Evolutionary conservation across 2,888 invertebrate species (phyloP).

Genomic region (Drosophila mercatorum): DNA sequence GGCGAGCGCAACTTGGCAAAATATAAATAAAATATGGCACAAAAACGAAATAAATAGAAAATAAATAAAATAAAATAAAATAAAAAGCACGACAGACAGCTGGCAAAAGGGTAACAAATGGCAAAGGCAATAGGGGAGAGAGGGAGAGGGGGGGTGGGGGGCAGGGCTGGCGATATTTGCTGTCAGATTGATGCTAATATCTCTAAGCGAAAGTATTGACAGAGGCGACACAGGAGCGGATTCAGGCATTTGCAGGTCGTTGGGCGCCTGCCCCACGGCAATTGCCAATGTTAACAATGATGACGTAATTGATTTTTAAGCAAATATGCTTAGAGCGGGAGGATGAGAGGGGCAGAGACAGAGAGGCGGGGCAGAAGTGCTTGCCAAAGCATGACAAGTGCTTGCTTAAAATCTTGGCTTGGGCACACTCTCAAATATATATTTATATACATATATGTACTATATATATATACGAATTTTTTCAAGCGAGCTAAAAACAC

Average conservation of each 20-base stretch:
- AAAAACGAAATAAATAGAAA: slow-evolving; percentile 45
- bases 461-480: background rate
- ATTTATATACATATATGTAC: background rate
- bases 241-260: slow-evolving; percentile 1
- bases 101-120: slow-evolving; percentile 48
- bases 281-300: slow-evolving; percentile 76
- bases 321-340: slow-evolving; percentile 61
- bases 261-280: slow-evolving; percentile 31
- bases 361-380: slow-evolving; percentile 35
- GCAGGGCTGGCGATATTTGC: slow-evolving; percentile 4
- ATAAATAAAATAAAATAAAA: slow-evolving; percentile 52
- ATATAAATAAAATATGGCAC: slow-evolving; percentile 78
- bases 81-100: slow-evolving; percentile 4
- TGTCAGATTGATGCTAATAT: slow-evolving; percentile 69
- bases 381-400: slow-evolving; percentile 56
- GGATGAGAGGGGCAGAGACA: background rate
- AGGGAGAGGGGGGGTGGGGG: background rate
- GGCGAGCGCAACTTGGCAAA: slow-evolving; percentile 71
- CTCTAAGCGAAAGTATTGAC: slow-evolving; percentile 68
- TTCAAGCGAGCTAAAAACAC: slow-evolving; percentile 6
- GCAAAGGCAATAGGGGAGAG: slow-evolving; percentile 23
- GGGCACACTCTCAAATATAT: slow-evolving; percentile 21
- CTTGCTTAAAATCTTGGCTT: slow-evolving; percentile 67
- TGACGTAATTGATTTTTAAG: slow-evolving; percentile 80
- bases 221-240: slow-evolving; percentile 51